Evolutionary conservation across 2,888 invertebrate species (phyloP).

Genomic region (Leptopterna dolabrata): DNA sequence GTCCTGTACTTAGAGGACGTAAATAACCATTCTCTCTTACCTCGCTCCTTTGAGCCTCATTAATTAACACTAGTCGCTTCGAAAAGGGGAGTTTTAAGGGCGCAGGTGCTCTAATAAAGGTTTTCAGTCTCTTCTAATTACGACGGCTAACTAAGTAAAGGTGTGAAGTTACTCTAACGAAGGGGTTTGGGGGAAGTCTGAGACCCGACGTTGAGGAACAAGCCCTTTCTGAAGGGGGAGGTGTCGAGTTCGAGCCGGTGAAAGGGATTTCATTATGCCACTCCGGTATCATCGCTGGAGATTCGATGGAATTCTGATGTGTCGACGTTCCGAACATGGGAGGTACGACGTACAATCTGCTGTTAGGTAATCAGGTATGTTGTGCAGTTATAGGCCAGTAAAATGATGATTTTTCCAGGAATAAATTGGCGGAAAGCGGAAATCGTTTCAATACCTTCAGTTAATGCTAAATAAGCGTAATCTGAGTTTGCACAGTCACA

Average conservation of each 20-base stretch:
- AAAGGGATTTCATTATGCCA: neutral
- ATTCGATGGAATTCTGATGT: neutral
- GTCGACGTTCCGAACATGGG: neutral
- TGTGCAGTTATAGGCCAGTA: too few relatives aligned
- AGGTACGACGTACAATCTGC: too few relatives aligned
- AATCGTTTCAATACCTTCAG: too few relatives aligned
- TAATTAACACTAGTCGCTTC: neutral
- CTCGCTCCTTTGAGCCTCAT: neutral
- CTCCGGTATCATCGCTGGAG: neutral
- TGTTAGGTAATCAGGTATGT: too few relatives aligned
- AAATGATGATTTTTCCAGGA: too few relatives aligned
- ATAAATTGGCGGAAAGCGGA: too few relatives aligned
- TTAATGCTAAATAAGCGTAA: too few relatives aligned
- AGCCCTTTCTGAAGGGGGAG: neutral
- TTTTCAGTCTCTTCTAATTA: conserved; percentile 43
- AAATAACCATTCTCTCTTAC: neutral
- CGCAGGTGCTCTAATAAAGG: conserved; percentile 39
- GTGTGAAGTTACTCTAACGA: conserved; percentile 33
- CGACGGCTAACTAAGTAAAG: conserved; percentile 29
- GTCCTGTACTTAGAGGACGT: neutral
- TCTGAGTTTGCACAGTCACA: too few relatives aligned
- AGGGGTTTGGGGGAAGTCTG: neutral
- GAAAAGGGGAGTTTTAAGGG: conserved; percentile 8
- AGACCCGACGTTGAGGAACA: neutral
- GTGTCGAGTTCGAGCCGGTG: neutral